A percentile compares a stretch with the other conserved stretches of the same genome.
Conservation (phyloP, 2,888 invertebrate species). For the Tenthredo scrophulariae region DNA sequence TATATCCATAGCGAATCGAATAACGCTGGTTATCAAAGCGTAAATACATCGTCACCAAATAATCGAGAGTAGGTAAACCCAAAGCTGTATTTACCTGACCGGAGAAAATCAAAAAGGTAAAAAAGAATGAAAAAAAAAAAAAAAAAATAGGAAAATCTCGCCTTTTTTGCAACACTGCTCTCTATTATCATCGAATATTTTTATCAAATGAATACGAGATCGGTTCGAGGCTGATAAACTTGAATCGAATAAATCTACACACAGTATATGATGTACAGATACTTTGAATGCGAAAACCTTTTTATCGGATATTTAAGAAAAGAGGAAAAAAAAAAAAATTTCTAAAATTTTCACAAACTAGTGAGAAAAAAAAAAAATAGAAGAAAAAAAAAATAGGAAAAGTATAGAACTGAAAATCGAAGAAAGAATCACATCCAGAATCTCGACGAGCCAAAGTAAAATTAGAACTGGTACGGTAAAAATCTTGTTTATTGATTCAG, state of each 20-base stretch:
- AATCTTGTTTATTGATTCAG: constrained; percentile 33
- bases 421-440: constrained; percentile 6
- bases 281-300: neutral
- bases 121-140: neutral
- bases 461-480: neutral
- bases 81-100: neutral
- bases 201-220: neutral
- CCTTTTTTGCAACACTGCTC: neutral
- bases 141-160: neutral
- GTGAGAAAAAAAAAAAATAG: neutral
- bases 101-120: too few relatives aligned
- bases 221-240: neutral
- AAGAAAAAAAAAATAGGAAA: neutral
- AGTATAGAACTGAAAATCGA: neutral
- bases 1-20: neutral
- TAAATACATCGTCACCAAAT: constrained; percentile 16
- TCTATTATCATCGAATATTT: neutral
- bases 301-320: neutral
- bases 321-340: neutral
- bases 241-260: neutral
- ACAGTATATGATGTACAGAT: neutral
- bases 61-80: neutral
- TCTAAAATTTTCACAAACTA: neutral
- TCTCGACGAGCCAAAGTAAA: neutral
- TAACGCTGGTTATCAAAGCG: neutral